Conservation (phyloP, 2,888 invertebrate genomes). For the Megaustenia siamemsis region DNA sequence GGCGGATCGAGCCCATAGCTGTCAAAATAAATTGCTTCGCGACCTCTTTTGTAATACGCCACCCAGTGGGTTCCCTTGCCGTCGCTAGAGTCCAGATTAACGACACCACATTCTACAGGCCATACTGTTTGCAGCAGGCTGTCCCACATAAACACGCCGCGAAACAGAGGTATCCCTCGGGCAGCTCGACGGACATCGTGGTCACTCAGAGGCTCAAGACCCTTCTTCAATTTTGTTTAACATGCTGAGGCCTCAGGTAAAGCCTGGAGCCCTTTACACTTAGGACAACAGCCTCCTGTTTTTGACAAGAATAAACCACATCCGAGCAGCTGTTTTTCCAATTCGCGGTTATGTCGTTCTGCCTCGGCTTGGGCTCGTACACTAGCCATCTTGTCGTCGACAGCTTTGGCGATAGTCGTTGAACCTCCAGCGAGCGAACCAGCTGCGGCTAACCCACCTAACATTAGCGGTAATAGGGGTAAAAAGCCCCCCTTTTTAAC, state of each 20-base stretch:
- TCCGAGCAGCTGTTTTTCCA: background rate
- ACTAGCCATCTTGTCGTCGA: background rate
- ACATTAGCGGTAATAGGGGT: background rate
- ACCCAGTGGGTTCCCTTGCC: background rate
- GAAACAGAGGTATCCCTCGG: background rate
- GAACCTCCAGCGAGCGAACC: background rate
- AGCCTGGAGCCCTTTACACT: background rate
- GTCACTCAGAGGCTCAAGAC: background rate
- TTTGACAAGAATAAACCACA: background rate
- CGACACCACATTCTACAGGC: background rate
- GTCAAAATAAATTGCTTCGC: background rate
- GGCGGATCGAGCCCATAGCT: slow-evolving; percentile 1
- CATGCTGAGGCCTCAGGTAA: too few relatives aligned
- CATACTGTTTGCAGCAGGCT: background rate
- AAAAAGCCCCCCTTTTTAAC: background rate
- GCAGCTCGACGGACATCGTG: background rate
- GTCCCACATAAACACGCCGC: slow-evolving; percentile 8
- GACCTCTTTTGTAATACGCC: background rate
- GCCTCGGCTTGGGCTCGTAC: background rate
- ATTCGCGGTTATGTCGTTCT: background rate
- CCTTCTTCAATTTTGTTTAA: too few relatives aligned
- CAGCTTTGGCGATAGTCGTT: background rate
- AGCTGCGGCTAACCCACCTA: background rate
- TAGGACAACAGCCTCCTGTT: background rate
- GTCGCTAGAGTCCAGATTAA: background rate